A percentile compares a stretch with the other conserved stretches of the same genome.
Conservation (phyloP, 2,888 invertebrate genomes). For the Melangyna quadrimaculata region DNA sequence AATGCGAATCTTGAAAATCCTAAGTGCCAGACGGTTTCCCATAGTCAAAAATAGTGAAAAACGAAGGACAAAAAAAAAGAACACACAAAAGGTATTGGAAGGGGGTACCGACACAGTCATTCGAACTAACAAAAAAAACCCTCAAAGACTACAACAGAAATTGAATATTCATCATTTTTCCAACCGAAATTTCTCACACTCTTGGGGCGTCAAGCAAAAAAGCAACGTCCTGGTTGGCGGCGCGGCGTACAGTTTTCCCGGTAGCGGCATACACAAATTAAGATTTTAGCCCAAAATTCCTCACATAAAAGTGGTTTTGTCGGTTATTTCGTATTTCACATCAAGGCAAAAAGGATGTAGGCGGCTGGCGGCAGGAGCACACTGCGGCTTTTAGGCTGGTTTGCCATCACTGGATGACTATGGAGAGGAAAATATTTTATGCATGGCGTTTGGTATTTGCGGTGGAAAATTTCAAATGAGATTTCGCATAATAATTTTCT, state of each 20-base stretch:
- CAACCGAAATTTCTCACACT: constrained; percentile 27
- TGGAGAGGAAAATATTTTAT: constrained; percentile 20
- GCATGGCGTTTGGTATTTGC: constrained; percentile 39
- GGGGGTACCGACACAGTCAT: neutral
- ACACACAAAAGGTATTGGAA: neutral
- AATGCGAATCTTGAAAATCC: constrained; percentile 48
- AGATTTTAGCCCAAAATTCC: constrained; percentile 40
- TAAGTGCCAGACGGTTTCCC: constrained; percentile 33
- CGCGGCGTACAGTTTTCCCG: neutral
- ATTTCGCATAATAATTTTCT: constrained; percentile 61
- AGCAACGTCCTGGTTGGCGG: neutral
- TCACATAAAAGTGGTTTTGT: constrained; percentile 31
- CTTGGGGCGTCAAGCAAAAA: no score
- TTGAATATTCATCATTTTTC: constrained; percentile 69
- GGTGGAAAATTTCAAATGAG: constrained; percentile 53
- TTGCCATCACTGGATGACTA: neutral
- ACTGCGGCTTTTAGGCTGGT: neutral
- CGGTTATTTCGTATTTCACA: neutral
- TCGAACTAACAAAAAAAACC: neutral
- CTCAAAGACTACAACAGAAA: constrained; percentile 43
- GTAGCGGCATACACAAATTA: constrained; percentile 48
- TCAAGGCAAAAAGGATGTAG: constrained; percentile 22
- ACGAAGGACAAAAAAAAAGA: neutral
- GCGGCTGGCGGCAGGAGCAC: no score
- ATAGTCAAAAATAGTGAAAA: constrained; percentile 3